Evolutionary conservation across 2,113 vertebrate genomes (phyloP).

Genomic region (Rhabdomys dilectus): DNA sequence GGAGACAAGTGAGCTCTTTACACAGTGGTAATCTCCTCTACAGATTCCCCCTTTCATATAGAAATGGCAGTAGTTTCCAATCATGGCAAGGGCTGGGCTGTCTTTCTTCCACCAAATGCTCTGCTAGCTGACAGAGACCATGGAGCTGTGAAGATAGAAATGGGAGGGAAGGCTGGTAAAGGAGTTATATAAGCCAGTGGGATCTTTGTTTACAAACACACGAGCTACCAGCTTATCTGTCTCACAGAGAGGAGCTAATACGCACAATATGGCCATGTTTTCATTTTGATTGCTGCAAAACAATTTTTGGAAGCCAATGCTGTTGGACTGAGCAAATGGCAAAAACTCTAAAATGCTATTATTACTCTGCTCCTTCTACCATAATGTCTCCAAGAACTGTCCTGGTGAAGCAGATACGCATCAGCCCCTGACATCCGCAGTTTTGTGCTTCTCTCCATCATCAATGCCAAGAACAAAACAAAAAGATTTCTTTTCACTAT

Average conservation of each 20-base stretch:
- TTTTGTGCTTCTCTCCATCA: background rate
- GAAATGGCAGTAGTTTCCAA: conserved; percentile 81
- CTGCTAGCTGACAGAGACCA: conserved; percentile 87
- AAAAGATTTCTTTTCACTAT: background rate
- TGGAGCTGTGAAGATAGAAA: conserved; percentile 86
- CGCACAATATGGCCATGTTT: background rate
- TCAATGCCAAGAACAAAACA: background rate
- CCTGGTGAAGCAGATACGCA: background rate
- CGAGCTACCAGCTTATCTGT: background rate
- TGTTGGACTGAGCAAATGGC: background rate
- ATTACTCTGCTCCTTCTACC: background rate
- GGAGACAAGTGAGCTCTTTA: conserved; percentile 56
- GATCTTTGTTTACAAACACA: background rate
- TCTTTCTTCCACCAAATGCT: conserved; percentile 80
- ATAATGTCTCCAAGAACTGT: background rate
- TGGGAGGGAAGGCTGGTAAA: conserved; percentile 65
- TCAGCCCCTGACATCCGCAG: background rate
- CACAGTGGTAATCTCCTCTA: conserved; percentile 68
- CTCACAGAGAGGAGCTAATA: background rate
- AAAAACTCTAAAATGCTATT: background rate
- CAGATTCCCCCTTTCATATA: conserved; percentile 77
- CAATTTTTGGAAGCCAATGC: background rate
- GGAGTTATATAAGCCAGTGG: conserved; percentile 67
- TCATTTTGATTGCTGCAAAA: background rate
- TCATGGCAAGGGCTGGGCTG: conserved; percentile 80